These are phyloP conservation scores for Caenorhabditis inopinata DNA, from an alignment of 1,140 invertebrate genomes.

Conservation along the genomic window DNA sequence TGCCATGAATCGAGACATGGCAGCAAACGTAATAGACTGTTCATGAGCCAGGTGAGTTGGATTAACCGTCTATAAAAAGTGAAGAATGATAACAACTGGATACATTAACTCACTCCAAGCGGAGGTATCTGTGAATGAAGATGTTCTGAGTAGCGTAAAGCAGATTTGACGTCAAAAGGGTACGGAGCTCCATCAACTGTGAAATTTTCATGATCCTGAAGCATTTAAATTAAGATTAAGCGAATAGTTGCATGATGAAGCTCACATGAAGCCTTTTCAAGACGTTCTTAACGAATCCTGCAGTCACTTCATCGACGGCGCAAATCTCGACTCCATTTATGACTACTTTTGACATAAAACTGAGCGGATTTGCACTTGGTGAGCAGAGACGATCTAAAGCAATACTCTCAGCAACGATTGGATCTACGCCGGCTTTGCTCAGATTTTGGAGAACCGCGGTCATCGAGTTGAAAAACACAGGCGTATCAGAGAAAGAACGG, in stretches of 20 bases:
- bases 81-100: no score
- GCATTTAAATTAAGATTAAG: not conserved
- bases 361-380: not conserved
- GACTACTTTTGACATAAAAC: not conserved
- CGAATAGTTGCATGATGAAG: not conserved
- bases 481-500: not conserved
- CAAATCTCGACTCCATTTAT: not conserved
- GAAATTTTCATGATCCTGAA: not conserved
- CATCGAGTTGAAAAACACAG: not conserved
- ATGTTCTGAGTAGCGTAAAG: not conserved
- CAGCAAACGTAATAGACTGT: not conserved
- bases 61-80: not conserved
- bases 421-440: not conserved
- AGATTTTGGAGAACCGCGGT: not conserved
- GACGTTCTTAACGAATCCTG: not conserved
- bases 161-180: not conserved
- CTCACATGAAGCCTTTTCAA: not conserved
- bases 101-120: not conserved
- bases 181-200: conserved; percentile 1
- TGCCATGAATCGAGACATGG: not conserved
- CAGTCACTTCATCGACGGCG: not conserved
- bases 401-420: not conserved
- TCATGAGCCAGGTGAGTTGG: not conserved
- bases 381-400: not conserved
- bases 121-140: conserved; percentile 7